phyloP scores from a whole-genome alignment of 2,888 invertebrate species.

The Cataglyphis rosenhaueri region DNA sequence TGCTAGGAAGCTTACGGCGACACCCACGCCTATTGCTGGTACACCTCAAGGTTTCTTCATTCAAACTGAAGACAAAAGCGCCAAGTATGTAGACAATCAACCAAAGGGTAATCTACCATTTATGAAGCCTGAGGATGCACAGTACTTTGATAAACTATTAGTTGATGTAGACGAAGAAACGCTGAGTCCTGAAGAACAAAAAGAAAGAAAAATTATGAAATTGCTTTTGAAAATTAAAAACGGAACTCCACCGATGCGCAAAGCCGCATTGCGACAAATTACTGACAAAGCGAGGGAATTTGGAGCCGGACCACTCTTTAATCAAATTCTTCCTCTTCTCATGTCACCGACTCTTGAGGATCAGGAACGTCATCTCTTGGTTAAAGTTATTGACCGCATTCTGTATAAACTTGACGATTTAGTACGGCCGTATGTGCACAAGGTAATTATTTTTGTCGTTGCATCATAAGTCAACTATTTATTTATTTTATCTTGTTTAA shows the following conservation, averaged over 20 bases:
- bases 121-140: conserved; percentile 98
- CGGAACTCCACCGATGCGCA: conserved; percentile 99
- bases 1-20: conserved; percentile 98
- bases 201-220: conserved; percentile 99
- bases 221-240: conserved; percentile 99
- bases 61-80: conserved; percentile 94
- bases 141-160: conserved; percentile 99
- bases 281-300: conserved; percentile 99
- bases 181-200: conserved; percentile 97
- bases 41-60: conserved; percentile 98
- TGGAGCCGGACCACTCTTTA: conserved; percentile 99
- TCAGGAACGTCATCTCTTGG: conserved; percentile 99
- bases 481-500: not conserved
- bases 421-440: conserved; percentile 99
- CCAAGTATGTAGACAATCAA: conserved; percentile 97
- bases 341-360: conserved; percentile 99
- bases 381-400: conserved; percentile 99
- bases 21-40: conserved; percentile 98
- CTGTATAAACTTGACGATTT: conserved; percentile 99
- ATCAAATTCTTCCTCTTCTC: conserved; percentile 99
- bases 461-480: not conserved
- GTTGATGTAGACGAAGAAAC: conserved; percentile 99
- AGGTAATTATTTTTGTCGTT: conserved; percentile 86
- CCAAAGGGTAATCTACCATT: conserved; percentile 99
- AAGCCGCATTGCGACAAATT: conserved; percentile 98